These are phyloP conservation scores for Drosophila paramelanica DNA, from an alignment of 2,888 invertebrate species.

Conservation along the genomic window DNA sequence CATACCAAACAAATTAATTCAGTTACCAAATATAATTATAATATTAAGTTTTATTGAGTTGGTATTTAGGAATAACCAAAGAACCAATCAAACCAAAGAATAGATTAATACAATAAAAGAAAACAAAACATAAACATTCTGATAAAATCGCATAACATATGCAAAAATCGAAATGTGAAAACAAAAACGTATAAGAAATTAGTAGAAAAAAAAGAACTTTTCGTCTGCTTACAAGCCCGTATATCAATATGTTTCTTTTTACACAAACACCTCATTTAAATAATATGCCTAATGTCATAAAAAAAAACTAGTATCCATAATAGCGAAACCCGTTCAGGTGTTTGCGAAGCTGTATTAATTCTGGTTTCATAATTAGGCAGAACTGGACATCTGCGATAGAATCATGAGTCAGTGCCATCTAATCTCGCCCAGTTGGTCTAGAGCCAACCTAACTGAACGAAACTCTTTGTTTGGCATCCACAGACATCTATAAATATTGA, in stretches of 20 bases:
- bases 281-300: conserved; percentile 22
- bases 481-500: conserved; percentile 24
- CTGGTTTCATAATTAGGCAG: conserved; percentile 16
- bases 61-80: not conserved
- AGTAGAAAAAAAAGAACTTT: conserved; percentile 6
- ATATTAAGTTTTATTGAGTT: not conserved
- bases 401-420: conserved; percentile 33
- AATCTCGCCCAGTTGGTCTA: conserved; percentile 3
- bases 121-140: conserved; percentile 2
- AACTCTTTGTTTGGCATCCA: conserved; percentile 26
- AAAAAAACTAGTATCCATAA: conserved; percentile 11
- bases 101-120: not conserved
- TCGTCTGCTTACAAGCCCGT: conserved; percentile 15
- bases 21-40: not conserved
- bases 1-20: not conserved
- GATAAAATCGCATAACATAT: conserved; percentile 20
- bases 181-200: not conserved
- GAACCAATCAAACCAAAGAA: not conserved
- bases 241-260: conserved; percentile 16
- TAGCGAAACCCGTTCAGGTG: conserved; percentile 26
- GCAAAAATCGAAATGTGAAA: conserved; percentile 1
- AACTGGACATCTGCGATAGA: conserved; percentile 11
- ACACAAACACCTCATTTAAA: conserved; percentile 11
- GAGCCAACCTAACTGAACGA: conserved; percentile 13
- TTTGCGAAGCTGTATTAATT: conserved; percentile 4